Percentiles rank a stretch among this genome's conserved stretches.
Evolutionary conservation across 2,888 invertebrate species (phyloP).

Genomic region (Tinea pellionella): DNA sequence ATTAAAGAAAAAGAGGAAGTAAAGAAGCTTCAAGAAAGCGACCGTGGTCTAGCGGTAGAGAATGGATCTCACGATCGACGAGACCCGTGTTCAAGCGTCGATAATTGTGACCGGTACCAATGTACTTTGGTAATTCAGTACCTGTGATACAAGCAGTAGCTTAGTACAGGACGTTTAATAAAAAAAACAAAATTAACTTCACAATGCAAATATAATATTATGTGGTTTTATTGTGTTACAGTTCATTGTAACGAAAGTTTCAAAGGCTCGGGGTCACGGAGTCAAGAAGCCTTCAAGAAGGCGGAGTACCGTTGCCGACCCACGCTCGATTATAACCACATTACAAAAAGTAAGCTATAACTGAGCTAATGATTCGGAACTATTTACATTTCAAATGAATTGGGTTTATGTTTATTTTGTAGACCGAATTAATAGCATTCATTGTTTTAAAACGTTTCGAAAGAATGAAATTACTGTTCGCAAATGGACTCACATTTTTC

Average conservation of each 20-base stretch:
- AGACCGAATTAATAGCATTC: neutral
- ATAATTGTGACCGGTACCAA: too few relatives aligned
- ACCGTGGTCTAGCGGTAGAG: too few relatives aligned
- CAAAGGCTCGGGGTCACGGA: conserved; percentile 5
- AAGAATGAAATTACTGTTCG: neutral
- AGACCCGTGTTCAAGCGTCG: too few relatives aligned
- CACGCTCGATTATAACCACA: conserved; percentile 24
- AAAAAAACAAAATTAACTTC: neutral
- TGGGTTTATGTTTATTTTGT: neutral
- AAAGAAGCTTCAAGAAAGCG: too few relatives aligned
- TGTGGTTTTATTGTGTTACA: conserved; percentile 1
- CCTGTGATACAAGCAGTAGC: too few relatives aligned
- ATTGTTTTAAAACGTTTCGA: neutral
- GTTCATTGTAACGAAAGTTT: conserved; percentile 8
- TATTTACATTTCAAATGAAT: neutral
- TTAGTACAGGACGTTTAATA: too few relatives aligned
- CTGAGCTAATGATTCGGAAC: neutral
- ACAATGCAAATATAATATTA: neutral
- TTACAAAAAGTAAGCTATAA: conserved; percentile 16
- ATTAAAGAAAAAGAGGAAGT: too few relatives aligned
- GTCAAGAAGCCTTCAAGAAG: conserved; percentile 22
- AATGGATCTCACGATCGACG: too few relatives aligned
- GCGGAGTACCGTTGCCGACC: conserved; percentile 31
- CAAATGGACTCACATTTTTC: neutral
- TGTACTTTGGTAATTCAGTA: too few relatives aligned